A percentile compares a stretch with the other conserved stretches of the same genome.
Evolutionary conservation across 2,888 invertebrate species (phyloP).

Genomic region (Zygothrica quintamaculata): DNA sequence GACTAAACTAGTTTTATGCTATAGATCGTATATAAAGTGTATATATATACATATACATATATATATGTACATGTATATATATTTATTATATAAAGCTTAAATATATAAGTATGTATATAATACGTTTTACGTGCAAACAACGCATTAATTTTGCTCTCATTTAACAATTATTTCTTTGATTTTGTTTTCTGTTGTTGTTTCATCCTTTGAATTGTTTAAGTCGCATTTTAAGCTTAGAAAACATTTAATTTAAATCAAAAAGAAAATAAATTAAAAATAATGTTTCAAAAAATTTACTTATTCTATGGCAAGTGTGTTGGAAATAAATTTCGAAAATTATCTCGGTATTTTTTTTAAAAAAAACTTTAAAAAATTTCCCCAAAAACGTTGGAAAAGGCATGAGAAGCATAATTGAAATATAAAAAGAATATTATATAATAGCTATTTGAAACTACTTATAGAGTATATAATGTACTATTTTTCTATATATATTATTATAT

Average conservation of each 20-base stretch:
- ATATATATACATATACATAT: neutral
- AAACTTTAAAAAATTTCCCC: no score
- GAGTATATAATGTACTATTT: constrained; percentile 35
- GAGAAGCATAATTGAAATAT: no score
- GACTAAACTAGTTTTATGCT: constrained; percentile 13
- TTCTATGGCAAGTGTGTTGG: no score
- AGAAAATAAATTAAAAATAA: no score
- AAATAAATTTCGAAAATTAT: no score
- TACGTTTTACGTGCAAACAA: constrained; percentile 27
- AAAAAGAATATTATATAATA: constrained; percentile 16
- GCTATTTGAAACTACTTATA: constrained; percentile 33
- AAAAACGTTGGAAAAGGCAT: no score
- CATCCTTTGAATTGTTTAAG: neutral
- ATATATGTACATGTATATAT: neutral
- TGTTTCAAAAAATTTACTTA: no score
- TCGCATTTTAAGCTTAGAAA: neutral
- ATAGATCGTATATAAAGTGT: constrained; percentile 25
- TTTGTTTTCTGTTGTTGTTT: neutral
- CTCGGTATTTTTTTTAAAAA: no score
- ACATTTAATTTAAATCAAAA: constrained; percentile 2
- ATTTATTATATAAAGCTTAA: no score
- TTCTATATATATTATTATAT: neutral
- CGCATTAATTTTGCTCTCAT: constrained; percentile 29
- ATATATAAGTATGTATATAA: neutral
- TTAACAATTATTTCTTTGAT: constrained; percentile 28